Evolutionary conservation across 2,888 invertebrate species (phyloP), one percentile per base, ranked within the genome.

Genomic region (Mythimna vitellina): DNA sequence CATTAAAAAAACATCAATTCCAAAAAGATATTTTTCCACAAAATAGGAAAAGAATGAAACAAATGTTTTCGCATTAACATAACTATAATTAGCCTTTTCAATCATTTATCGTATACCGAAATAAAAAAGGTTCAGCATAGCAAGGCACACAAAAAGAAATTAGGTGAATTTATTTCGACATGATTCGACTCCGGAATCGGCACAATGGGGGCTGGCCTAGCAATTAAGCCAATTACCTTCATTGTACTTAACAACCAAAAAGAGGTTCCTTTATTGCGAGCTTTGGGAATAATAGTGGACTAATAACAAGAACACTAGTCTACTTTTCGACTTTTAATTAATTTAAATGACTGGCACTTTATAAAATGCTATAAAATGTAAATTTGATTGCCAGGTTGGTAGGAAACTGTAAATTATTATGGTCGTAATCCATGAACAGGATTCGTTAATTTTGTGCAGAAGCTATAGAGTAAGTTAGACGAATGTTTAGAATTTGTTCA

Each of bases 201-300:
- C 56, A 72, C 74, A 79, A 82, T 68, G 69, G 68, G 53, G 70
- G 61, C 62, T 73, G 70, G 70, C 68, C 75, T 82, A 80, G 74
- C 78, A 82, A 84, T 84, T 84, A 84, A 82, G 78, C 42, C 84
- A 82, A 82, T 84, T 84, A 82, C 77, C 71, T 62, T 56, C 73
- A 71, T 82, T 82, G 76, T 84, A 80, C 76, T 84, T 84, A 84
- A 78, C 69, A 82, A 65, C 78, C 74, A 80, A 80, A 84, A 78
- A 84, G 73, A 78, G 80, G 78, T 82, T 82, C 73, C 62, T 74
- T 80, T 82, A 84, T 70, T 72, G 35, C 75, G 56, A 70, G 65
- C 73, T 80, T 78, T 53, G 72, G 70, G 64, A 77, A 77, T 78
- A 84, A 84, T 84, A 78, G 78, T 78, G 53, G 32, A 63, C 62